Conservation (phyloP, 2,888 invertebrate species). For the Busseola fusca region DNA sequence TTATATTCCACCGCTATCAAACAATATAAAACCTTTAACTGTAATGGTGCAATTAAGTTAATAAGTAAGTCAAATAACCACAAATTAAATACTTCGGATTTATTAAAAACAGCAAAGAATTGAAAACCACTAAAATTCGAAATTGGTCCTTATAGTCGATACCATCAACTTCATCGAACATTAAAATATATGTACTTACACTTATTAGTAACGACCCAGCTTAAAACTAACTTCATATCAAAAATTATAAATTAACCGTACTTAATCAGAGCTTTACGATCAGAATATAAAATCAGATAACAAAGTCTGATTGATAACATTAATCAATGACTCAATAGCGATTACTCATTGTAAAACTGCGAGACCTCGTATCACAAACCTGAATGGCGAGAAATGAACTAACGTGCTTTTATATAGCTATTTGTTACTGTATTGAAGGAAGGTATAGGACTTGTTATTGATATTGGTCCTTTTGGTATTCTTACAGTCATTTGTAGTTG, state of each 20-base stretch:
- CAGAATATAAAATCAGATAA: constrained; percentile 46
- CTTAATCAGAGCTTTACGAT: constrained; percentile 29
- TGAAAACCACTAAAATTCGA: neutral
- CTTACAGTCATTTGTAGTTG: neutral
- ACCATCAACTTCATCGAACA: neutral
- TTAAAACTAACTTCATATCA: neutral
- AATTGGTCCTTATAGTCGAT: neutral
- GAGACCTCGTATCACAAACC: constrained; percentile 28
- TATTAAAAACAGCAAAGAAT: neutral
- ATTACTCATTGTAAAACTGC: constrained; percentile 50
- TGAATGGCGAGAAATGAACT: constrained; percentile 27
- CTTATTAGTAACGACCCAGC: neutral
- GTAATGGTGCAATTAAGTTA: neutral
- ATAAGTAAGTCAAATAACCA: neutral
- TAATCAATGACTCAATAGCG: constrained; percentile 50
- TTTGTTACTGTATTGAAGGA: constrained; percentile 12
- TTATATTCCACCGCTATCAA: no score
- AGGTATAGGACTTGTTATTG: neutral
- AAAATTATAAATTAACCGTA: constrained; percentile 11
- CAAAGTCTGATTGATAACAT: constrained; percentile 50
- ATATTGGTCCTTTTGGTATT: neutral
- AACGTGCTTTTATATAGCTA: constrained; percentile 15
- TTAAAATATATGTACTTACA: no score
- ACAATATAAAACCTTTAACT: neutral
- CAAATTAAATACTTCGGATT: neutral